phyloP scores from a whole-genome alignment of 2,113 vertebrate species.

The Arothron firmamentum region DNA sequence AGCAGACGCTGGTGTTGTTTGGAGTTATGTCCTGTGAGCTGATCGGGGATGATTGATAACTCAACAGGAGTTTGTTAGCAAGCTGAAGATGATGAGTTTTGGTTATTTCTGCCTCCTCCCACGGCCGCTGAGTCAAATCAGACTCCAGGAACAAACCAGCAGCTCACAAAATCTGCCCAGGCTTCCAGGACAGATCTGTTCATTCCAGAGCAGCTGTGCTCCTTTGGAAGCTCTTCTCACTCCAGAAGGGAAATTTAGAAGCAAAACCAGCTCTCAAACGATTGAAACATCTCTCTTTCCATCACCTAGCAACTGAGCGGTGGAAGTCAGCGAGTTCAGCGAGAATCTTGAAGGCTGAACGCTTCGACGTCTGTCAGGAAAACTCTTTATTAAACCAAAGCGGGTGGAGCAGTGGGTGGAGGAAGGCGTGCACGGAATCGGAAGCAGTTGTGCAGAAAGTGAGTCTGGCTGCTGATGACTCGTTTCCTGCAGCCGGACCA shows the following conservation, averaged over 20 bases:
- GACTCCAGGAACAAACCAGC: conserved; percentile 9
- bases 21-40: not conserved
- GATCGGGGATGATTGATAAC: not conserved
- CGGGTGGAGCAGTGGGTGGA: no score
- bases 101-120: conserved; percentile 38
- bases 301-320: conserved; percentile 21
- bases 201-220: no score
- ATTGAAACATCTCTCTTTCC: conserved; percentile 3
- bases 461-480: not conserved
- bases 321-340: no score
- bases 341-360: not conserved
- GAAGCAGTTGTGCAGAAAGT: no score
- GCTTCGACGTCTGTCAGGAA: not conserved
- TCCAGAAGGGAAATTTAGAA: no score
- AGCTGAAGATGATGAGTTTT: conserved; percentile 2
- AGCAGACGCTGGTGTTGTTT: not conserved
- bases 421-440: no score
- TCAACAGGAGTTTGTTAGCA: not conserved
- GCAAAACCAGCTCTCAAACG: no score
- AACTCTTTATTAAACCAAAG: no score
- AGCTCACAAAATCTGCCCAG: not conserved
- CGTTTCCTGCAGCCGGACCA: conserved; percentile 8
- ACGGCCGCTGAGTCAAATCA: conserved; percentile 47
- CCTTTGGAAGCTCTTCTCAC: no score
- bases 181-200: no score